Evolutionary conservation across 2,888 invertebrate species (phyloP).

Genomic region (Athalia cordata): DNA sequence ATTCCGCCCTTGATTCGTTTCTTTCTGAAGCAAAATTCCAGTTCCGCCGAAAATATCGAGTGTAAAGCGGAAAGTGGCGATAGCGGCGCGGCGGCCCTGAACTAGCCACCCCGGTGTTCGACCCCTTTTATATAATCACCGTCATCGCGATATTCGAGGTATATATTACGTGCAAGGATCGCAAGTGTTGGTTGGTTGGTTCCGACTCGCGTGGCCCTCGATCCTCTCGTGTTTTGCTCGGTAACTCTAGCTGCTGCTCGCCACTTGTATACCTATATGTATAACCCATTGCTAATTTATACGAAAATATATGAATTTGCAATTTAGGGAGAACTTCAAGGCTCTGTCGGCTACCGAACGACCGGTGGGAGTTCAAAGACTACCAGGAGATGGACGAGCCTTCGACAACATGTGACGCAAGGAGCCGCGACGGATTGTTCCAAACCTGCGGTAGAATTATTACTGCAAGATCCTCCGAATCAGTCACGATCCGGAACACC

Average conservation of each 20-base stretch:
- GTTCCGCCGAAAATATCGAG: background rate
- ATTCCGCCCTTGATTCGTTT: no score
- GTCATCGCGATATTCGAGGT: slow-evolving; percentile 33
- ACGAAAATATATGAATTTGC: slow-evolving; percentile 33
- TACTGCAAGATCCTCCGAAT: slow-evolving; percentile 66
- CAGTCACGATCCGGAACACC: slow-evolving; percentile 67
- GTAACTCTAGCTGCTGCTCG: no score
- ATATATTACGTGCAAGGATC: slow-evolving; percentile 12
- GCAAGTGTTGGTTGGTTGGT: background rate
- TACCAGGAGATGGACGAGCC: slow-evolving; percentile 75
- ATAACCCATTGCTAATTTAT: slow-evolving; percentile 16
- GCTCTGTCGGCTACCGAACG: slow-evolving; percentile 64
- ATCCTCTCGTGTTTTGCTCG: no score
- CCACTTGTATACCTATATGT: background rate
- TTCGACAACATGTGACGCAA: slow-evolving; percentile 73
- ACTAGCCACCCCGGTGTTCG: background rate
- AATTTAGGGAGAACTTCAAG: slow-evolving; percentile 60
- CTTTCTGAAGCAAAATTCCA: no score
- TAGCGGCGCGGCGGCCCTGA: background rate
- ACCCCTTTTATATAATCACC: slow-evolving; percentile 26
- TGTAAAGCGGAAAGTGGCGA: background rate
- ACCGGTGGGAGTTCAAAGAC: slow-evolving; percentile 55
- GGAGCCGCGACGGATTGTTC: slow-evolving; percentile 60
- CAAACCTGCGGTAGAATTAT: slow-evolving; percentile 72
- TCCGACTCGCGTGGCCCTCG: slow-evolving; percentile 6